Base-by-base conservation (phyloP, 2,113 vertebrate genomes). In the Spermophilus dauricus region DNA sequence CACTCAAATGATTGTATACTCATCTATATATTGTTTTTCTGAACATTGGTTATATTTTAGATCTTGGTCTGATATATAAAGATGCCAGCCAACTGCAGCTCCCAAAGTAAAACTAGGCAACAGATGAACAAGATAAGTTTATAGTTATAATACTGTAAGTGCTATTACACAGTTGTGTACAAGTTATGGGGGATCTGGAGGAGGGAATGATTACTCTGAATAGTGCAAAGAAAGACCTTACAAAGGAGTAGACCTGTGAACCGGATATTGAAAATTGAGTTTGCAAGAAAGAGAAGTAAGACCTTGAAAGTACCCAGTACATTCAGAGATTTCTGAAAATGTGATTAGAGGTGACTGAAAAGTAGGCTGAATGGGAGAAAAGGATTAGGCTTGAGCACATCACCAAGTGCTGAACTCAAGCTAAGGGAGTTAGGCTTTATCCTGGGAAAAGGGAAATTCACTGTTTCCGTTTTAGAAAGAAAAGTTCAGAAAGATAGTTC, bases 1-100 rank as follows among this genome's bases (percentile, higher is more conserved):
- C 83, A 39, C 39, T 78, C 78, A 89, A 78, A 89, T 93, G 16
- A 69, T 91, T 94, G 69, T 87, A 45, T 11, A 78, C 1, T 86
- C 30, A 92, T 37, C n/a, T 75, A 39, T 34, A 53, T 28, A 51
- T 48, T 81, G 39, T 72, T 90, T 85, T 92, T 75, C 30, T 82
- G 78, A 69, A n/a, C n/a, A n/a, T 28, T 76, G 45, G 14, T 83
- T 94, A 61, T 42, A 18, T 77, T 9, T 91, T 39, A 89, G 37
- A 61, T 53, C 4, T 42, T 78, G 12, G 63, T 87, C 58, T 94
- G 22, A 42, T 69, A 69, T 65, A 75, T 42, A 96, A 95, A 89
- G 67, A 82, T 11, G 37, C 14, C 56, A 91, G 14, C 24, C n/a
- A 81, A 39, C 80, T 78, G 73, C 8, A 75, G 14, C 20, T 94